These are phyloP conservation scores for Ferdinandea cuprea DNA, from an alignment of 2,888 invertebrate species.

Conservation along the genomic window DNA sequence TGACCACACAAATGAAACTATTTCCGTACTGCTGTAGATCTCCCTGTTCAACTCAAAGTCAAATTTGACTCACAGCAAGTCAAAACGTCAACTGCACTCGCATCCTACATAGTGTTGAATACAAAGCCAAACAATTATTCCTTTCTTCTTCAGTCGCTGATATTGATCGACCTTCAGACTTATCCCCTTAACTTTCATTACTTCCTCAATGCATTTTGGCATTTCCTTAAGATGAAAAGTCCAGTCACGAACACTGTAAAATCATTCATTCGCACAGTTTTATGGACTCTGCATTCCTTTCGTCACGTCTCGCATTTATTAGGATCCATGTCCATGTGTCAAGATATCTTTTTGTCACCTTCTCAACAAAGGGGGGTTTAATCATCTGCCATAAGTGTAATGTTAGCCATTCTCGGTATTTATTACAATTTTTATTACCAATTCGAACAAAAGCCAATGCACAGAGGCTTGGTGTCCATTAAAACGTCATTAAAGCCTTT, in stretches of 20 bases:
- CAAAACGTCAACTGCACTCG: too few species aligned
- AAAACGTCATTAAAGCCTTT: conserved; percentile 63
- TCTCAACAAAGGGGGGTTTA: conserved; percentile 38
- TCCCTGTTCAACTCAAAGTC: too few species aligned
- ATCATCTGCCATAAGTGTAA: conserved; percentile 31
- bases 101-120: too few species aligned
- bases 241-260: conserved; percentile 13
- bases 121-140: too few species aligned
- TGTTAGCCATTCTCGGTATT: conserved; percentile 61
- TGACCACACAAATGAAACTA: too few species aligned
- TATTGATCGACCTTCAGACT: conserved; percentile 12
- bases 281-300: not conserved
- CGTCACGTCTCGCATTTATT: conserved; percentile 62
- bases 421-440: conserved; percentile 66
- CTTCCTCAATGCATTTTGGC: conserved; percentile 44
- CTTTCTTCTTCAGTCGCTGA: conserved; percentile 7
- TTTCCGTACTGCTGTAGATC: too few species aligned
- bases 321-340: conserved; percentile 44
- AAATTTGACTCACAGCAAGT: too few species aligned
- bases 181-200: conserved; percentile 44
- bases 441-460: conserved; percentile 56
- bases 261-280: conserved; percentile 1
- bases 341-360: conserved; percentile 55
- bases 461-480: conserved; percentile 63
- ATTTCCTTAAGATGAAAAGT: conserved; percentile 36